A percentile compares a stretch with the other conserved stretches of the same genome.
phyloP scores from a whole-genome alignment of 2,797 vertebrate species.

The Lepus oiostolus region DNA sequence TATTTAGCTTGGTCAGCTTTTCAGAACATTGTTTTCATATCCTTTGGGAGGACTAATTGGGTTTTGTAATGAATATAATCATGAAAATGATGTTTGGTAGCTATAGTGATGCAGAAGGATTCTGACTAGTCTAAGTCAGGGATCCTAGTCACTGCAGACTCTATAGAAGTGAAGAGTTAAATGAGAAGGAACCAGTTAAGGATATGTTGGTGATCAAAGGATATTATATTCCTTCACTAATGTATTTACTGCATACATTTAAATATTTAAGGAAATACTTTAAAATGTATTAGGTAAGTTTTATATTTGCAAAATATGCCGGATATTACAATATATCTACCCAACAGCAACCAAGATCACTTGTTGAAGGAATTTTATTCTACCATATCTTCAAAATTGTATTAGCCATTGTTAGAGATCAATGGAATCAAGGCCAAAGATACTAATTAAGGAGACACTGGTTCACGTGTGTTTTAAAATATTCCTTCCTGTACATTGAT shows the following conservation, averaged over 20 bases:
- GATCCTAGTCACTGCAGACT: neutral
- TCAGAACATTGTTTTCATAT: neutral
- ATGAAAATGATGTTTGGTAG: conserved; percentile 26
- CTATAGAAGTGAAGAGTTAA: conserved; percentile 66
- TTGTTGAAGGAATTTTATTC: conserved; percentile 44
- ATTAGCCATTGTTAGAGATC: neutral
- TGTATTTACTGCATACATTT: neutral
- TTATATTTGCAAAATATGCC: neutral
- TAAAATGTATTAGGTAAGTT: neutral
- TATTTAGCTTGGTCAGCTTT: conserved; percentile 46
- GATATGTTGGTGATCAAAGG: neutral
- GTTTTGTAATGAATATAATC: conserved; percentile 58
- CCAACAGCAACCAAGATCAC: neutral
- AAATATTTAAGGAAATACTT: rapidly evolving
- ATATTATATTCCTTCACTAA: conserved; percentile 17
- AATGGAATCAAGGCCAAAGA: neutral
- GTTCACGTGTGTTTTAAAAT: conserved; percentile 32
- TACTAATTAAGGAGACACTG: neutral
- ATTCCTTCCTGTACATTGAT: neutral
- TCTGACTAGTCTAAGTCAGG: conserved; percentile 56
- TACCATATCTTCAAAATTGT: neutral
- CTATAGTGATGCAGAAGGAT: conserved; percentile 7
- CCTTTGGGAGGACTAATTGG: neutral
- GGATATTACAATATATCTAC: neutral
- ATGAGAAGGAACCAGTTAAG: conserved; percentile 65